These are phyloP conservation scores for Gasterosteus aculeatus DNA, from an alignment of 2,113 vertebrate species.

Conservation along the genomic window DNA sequence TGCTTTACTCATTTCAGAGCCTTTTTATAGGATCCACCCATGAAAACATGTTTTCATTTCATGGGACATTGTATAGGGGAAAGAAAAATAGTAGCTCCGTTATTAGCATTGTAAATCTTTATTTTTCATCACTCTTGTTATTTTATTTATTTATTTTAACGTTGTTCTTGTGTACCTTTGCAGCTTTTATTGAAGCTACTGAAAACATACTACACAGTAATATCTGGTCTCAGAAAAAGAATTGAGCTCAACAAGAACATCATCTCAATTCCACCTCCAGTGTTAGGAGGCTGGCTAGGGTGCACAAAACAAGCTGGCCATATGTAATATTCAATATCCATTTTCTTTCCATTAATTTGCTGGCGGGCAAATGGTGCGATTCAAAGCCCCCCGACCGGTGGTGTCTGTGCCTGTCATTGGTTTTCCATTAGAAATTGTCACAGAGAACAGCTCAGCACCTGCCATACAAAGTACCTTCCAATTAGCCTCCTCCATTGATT, in stretches of 20 bases:
- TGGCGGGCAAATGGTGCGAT: conserved; percentile 26
- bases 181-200: too few relatives aligned
- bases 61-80: too few relatives aligned
- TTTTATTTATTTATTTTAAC: too few relatives aligned
- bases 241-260: not conserved
- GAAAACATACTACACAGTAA: too few relatives aligned
- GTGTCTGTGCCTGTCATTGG: conserved; percentile 61
- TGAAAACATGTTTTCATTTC: too few relatives aligned
- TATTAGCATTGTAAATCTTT: too few relatives aligned
- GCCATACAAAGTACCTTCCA: conserved; percentile 57
- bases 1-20: too few relatives aligned
- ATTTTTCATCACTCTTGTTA: too few relatives aligned
- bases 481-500: conserved; percentile 69
- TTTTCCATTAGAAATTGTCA: conserved; percentile 69
- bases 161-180: too few relatives aligned
- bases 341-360: conserved; percentile 50
- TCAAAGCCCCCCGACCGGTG: not conserved
- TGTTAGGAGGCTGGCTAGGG: not conserved
- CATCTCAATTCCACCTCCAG: not conserved
- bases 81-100: too few relatives aligned
- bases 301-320: conserved; percentile 28
- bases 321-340: conserved; percentile 36
- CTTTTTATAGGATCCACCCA: too few relatives aligned
- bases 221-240: too few relatives aligned
- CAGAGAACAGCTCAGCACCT: conserved; percentile 46